A percentile compares a stretch with the other conserved stretches of the same genome.
phyloP scores from a whole-genome alignment of 2,797 vertebrate genomes.

The Hemitrygon akajei region DNA sequence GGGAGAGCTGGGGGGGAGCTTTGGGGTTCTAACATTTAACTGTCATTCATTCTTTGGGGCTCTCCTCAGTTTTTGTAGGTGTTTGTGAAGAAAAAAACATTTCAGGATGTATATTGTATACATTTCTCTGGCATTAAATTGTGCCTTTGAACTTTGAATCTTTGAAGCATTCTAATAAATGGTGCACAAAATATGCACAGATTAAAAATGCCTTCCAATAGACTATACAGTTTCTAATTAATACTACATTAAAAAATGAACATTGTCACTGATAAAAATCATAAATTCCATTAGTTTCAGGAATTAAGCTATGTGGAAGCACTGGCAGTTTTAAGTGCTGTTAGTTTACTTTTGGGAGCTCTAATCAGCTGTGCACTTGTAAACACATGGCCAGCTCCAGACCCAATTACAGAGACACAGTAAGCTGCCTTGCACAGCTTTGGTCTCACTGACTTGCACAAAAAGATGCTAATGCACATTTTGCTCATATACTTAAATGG shows the following conservation, averaged over 20 bases:
- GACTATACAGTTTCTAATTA: background rate
- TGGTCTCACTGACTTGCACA: background rate
- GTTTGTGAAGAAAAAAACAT: no score
- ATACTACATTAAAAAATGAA: background rate
- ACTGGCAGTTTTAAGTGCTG: background rate
- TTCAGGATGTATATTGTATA: no score
- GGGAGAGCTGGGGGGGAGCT: no score
- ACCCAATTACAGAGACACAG: background rate
- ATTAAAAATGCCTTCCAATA: background rate
- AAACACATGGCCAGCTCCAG: conserved; percentile 14
- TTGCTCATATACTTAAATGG: background rate
- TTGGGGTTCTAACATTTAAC: no score
- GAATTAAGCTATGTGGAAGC: conserved; percentile 14
- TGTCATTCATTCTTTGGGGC: no score
- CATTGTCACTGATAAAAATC: background rate
- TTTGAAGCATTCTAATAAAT: background rate
- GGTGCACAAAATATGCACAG: background rate
- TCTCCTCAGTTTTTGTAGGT: no score
- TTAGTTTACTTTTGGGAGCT: conserved; percentile 17
- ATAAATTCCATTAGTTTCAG: conserved; percentile 23
- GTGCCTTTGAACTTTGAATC: no score
- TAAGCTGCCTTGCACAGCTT: background rate
- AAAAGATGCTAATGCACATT: conserved; percentile 21
- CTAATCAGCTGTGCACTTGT: background rate
- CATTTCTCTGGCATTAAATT: no score